These are phyloP conservation scores for Osmerus mordax DNA, from an alignment of 2,113 vertebrate genomes.

Conservation along the genomic window DNA sequence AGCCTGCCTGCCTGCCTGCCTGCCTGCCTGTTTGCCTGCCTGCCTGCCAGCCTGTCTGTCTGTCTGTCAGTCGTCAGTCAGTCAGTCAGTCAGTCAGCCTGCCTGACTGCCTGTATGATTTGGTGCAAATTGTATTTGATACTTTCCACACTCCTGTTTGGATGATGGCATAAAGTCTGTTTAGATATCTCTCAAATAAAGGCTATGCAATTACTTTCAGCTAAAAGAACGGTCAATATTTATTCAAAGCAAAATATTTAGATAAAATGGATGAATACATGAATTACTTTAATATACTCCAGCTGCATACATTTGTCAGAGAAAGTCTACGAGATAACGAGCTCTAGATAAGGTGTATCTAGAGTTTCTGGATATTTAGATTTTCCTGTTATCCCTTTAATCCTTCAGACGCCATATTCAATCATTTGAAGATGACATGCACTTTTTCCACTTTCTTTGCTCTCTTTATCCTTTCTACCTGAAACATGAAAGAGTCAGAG, in stretches of 20 bases:
- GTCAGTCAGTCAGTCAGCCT: neutral
- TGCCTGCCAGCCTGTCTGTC: neutral
- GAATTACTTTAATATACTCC: neutral
- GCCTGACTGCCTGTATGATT: neutral
- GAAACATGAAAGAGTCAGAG: slow-evolving; percentile 61
- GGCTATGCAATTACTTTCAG: no score
- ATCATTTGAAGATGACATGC: slow-evolving; percentile 68
- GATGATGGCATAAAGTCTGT: no score
- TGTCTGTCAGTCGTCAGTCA: neutral
- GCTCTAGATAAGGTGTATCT: neutral
- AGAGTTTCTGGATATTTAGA: neutral
- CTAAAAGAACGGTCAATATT: no score
- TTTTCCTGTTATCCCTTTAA: slow-evolving; percentile 57
- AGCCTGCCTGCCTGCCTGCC: neutral
- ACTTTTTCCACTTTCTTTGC: slow-evolving; percentile 42
- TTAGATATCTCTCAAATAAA: no score
- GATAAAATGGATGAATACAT: no score
- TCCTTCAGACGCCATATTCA: slow-evolving; percentile 60
- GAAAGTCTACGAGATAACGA: neutral
- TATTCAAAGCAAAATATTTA: no score
- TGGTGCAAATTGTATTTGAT: neutral
- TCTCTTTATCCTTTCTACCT: slow-evolving; percentile 62
- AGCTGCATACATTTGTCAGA: neutral
- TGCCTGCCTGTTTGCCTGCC: neutral
- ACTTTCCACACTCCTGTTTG: no score